Percentiles rank a stretch among this genome's conserved stretches.
Conservation (phyloP, 2,888 invertebrate species). For the Polydrusus pterygomalis region DNA sequence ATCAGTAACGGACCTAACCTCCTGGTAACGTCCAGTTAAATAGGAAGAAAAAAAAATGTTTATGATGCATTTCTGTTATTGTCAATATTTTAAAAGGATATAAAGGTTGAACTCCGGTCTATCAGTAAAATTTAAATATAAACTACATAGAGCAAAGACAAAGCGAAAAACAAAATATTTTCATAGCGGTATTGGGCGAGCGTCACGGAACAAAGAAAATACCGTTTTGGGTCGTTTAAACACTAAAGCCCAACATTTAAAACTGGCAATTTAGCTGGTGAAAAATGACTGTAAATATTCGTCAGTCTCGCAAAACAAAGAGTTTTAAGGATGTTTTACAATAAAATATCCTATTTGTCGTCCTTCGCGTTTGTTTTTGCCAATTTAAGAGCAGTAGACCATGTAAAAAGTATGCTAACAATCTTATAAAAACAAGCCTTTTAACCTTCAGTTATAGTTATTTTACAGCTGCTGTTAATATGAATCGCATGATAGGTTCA, state of each 20-base stretch:
- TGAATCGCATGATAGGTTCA: too few relatives aligned
- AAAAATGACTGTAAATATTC: constrained; percentile 13
- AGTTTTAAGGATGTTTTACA: neutral
- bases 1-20: too few relatives aligned
- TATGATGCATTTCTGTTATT: neutral
- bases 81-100: neutral
- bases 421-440: too few relatives aligned
- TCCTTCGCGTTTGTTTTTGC: neutral
- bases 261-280: constrained; percentile 12
- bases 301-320: neutral
- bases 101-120: neutral
- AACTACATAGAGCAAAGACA: neutral
- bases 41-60: neutral
- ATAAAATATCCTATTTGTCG: neutral
- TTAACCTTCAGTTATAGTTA: too few relatives aligned
- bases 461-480: too few relatives aligned
- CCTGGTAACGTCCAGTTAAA: too few relatives aligned
- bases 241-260: constrained; percentile 5
- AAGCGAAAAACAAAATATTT: constrained; percentile 7
- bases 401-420: too few relatives aligned
- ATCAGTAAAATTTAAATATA: neutral
- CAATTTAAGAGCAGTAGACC: neutral
- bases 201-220: constrained; percentile 19
- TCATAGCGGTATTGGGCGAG: neutral
- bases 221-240: constrained; percentile 10